Conservation (phyloP, 2,113 vertebrate genomes). For the Rhinoderma darwinii region DNA sequence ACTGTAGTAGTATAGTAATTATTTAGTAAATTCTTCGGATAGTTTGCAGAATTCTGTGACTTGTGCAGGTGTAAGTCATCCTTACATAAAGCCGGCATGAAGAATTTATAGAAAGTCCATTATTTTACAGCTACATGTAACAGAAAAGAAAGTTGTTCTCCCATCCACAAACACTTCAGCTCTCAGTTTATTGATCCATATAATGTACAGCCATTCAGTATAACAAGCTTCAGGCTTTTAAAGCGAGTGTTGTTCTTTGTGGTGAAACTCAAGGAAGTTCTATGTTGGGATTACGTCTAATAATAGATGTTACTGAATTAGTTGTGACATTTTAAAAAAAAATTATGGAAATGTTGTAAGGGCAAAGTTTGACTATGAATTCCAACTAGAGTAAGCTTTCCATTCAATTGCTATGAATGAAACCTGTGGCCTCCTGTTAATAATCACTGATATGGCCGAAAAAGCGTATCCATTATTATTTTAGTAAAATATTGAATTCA, state of each 20-base stretch:
- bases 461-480: too few relatives aligned
- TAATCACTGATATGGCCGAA: not conserved
- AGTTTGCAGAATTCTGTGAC: not conserved
- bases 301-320: constrained; percentile 5
- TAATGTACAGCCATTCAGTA: not conserved
- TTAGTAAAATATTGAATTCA: too few relatives aligned
- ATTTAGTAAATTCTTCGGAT: not conserved
- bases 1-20: not conserved
- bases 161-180: not conserved
- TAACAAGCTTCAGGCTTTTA: constrained; percentile 21
- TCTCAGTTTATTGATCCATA: not conserved
- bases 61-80: not conserved
- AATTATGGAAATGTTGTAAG: not conserved
- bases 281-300: not conserved
- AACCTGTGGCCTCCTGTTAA: not conserved
- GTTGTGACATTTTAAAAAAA: not conserved
- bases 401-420: not conserved
- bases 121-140: not conserved
- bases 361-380: not conserved
- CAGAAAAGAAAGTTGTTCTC: not conserved
- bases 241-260: constrained; percentile 17
- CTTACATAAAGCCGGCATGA: not conserved
- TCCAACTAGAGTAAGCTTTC: not conserved
- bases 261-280: not conserved
- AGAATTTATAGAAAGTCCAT: not conserved